Evolutionary conservation across 2,797 vertebrate genomes (phyloP).

Genomic region (Potorous gilbertii): DNA sequence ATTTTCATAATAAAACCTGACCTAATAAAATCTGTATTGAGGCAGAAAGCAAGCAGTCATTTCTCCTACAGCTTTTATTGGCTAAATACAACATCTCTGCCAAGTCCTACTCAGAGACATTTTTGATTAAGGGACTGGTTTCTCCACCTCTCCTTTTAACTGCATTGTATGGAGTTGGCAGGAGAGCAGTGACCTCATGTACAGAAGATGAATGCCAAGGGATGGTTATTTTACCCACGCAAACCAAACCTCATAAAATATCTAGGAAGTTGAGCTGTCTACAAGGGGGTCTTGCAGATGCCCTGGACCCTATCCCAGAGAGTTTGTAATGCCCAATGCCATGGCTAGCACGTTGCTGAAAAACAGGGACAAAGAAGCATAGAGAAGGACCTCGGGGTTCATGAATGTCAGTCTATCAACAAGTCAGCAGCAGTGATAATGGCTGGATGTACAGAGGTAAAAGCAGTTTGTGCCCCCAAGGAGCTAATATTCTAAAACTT

Average conservation of each 20-base stretch:
- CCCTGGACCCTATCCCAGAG: not conserved
- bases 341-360: not conserved
- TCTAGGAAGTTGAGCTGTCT: not conserved
- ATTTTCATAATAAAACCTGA: conserved; percentile 73
- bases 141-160: not conserved
- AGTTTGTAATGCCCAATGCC: not conserved
- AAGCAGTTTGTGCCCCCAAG: not conserved
- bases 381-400: not conserved
- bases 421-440: not conserved
- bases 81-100: conserved; percentile 35
- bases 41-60: conserved; percentile 39
- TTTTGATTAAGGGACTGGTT: conserved; percentile 59
- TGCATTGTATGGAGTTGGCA: not conserved
- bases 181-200: not conserved
- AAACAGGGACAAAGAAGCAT: not conserved
- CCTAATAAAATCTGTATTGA: conserved; percentile 69
- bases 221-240: not conserved
- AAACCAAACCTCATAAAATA: not conserved
- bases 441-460: not conserved
- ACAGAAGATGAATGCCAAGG: not conserved
- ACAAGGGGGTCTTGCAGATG: not conserved
- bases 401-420: not conserved
- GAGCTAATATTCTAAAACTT: not conserved
- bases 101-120: conserved; percentile 58
- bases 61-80: conserved; percentile 49